Evolutionary conservation across 2,888 invertebrate species (phyloP), one percentile per base, ranked within the genome.

Genomic region (Empis livida): DNA sequence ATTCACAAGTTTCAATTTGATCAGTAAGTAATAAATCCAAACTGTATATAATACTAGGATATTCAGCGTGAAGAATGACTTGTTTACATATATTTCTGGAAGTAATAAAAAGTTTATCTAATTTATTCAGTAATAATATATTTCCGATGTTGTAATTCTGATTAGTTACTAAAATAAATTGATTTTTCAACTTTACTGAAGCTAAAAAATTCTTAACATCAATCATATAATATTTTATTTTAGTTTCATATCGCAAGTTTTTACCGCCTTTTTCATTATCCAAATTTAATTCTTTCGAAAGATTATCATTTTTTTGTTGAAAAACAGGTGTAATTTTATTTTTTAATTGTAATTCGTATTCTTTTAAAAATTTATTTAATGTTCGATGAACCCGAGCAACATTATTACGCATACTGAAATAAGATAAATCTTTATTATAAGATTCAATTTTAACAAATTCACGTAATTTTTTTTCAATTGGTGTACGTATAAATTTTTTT

Each of bases 371-470:
- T 64, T 92, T 93, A 62, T 88, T 86, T 10, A 96, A 71, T 16
- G 82, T 86, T 52, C 84, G 81, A 62, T 95, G 94, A 0, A 90
- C 85, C 60, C 89, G 91, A 38, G 86, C 83, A 1, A 93, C 82
- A 1, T 91, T 85, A 55, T 87, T 85, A 56, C 88, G 91, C 46
- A 97, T 82, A 31, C 93, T 84, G 81, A 91, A 95, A 64, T 94
- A 93, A 59, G 87, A 96, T 13, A 91, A 78, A 61, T 99, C 96
- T 59, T 90, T 83, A 59, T 85, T 89, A 88, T 96, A 99, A 37
- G 90, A 78, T 44, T 88, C 88, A 46, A 99, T 95, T 68, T 95
- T 94, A 1, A 97, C 87, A 62, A 90, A 92, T 56, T 94, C 94
- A 55, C 84, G 84, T 11, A 99, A 67, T 64, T 92, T 87, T 69